phyloP scores from a whole-genome alignment of 2,797 vertebrate genomes.

The Urosaurus nigricauda region DNA sequence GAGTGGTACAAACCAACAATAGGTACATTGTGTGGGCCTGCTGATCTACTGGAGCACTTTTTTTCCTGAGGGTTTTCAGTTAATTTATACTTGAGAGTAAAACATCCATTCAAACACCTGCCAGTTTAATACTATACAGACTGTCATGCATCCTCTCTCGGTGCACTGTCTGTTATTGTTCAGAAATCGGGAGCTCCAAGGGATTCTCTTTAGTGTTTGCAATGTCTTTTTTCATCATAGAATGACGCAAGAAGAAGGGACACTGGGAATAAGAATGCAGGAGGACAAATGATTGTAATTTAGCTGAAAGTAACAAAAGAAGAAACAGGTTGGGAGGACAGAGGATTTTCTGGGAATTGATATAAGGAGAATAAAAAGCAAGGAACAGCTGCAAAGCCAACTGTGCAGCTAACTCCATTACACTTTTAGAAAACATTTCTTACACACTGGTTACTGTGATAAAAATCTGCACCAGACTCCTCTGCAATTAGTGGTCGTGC shows the following conservation, averaged over 20 bases:
- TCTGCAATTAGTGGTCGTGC: background rate
- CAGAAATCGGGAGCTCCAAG: conserved; percentile 38
- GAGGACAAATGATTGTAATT: conserved; percentile 60
- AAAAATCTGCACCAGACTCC: background rate
- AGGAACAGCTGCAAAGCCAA: conserved; percentile 22
- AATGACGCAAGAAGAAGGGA: conserved; percentile 48
- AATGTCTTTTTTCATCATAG: conserved; percentile 53
- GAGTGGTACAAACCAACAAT: background rate
- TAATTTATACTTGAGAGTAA: conserved; percentile 25
- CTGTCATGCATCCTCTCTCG: conserved; percentile 56
- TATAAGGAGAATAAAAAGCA: conserved; percentile 8
- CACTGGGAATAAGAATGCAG: conserved; percentile 47
- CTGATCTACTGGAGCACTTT: background rate
- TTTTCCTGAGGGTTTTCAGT: background rate
- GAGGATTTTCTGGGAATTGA: background rate
- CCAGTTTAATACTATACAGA: conserved; percentile 40
- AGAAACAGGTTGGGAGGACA: conserved; percentile 21
- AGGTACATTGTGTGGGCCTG: background rate
- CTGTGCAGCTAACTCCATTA: fast-evolving
- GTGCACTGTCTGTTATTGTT: conserved; percentile 52
- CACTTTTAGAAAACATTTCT: background rate
- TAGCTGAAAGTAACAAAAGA: conserved; percentile 49
- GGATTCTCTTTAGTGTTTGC: conserved; percentile 63
- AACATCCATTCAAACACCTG: conserved; percentile 47
- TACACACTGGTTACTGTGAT: background rate